A percentile compares a stretch with the other conserved stretches of the same genome.
Conservation (phyloP, 2,113 vertebrate genomes). For the Psilopogon haemacephalus region DNA sequence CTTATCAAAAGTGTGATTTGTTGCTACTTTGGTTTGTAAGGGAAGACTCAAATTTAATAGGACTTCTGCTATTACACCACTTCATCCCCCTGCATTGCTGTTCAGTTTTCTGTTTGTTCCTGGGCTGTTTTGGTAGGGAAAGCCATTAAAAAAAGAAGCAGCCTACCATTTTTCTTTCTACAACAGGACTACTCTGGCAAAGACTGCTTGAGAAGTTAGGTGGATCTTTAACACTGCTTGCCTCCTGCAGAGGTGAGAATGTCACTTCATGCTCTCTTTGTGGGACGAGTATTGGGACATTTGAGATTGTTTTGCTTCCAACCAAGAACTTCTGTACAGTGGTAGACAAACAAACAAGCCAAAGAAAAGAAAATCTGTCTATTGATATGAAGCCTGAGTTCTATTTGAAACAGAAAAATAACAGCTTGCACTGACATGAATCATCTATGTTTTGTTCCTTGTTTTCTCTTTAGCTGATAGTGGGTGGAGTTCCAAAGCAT, state of each 20-base stretch:
- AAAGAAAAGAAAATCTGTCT: constrained; percentile 2
- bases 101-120: not conserved
- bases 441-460: constrained; percentile 26
- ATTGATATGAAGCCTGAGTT: not conserved
- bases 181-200: not conserved
- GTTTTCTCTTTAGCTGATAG: constrained; percentile 28
- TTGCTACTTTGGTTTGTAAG: not conserved
- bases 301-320: not conserved
- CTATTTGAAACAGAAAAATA: constrained; percentile 37
- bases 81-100: not conserved
- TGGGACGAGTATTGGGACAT: not conserved
- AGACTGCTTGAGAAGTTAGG: not conserved
- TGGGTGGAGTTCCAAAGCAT: constrained; percentile 28
- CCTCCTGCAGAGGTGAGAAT: not conserved
- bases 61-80: not conserved
- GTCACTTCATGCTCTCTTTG: not conserved
- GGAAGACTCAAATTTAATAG: not conserved
- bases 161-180: not conserved
- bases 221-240: not conserved
- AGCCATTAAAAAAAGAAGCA: not conserved
- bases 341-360: not conserved
- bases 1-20: not conserved
- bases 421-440: constrained; percentile 11
- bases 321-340: too few relatives aligned
- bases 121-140: not conserved